Base-by-base conservation (phyloP, 2,888 invertebrate species). In the Idaea straminata region DNA sequence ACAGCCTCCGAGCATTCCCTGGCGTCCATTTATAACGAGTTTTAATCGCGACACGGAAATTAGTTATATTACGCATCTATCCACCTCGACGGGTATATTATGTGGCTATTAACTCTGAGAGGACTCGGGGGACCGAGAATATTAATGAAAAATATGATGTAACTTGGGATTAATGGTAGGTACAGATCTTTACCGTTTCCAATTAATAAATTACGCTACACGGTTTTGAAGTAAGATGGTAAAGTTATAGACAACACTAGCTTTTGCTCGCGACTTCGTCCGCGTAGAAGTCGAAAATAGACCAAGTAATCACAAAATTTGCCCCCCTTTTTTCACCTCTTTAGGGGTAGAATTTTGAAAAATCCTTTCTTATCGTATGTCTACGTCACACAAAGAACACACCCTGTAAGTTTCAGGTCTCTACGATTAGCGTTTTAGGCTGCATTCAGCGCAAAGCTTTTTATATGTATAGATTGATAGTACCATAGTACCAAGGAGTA, bases 21-120 rank as follows among this genome's bases (percentile, higher is more conserved):
- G 64, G 78, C 76, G 77, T 80, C 81, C 81, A 83, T 87, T 88
- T 87, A 83, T 85, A 85, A 87, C 83, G 83, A 84, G 82, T 84
- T 87, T 85, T 86, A 87, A 88, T 86, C 83, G 83, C 77, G 81
- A 83, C 83, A 77, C 81, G 83, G 83, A 86, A 85, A 88, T 88
- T 85, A 85, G 83, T 84, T 85, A 81, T 81, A 84, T 84, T 84
- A 81, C 74, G 76, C 77, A 75, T 82, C 79, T 82, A 83, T 83
- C 79, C 78, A 77, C 72, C 69, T 72, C 76, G 74, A 69, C 74
- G 77, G 74, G 78, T 80, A 74, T 80, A 82, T 83, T 83, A 81
- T 84, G 81, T 80, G 81, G 79, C 76, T 82, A 83, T 83, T 85
- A 84, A 82, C 77, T 81, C 74, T 75, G 77, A 77, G 73, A 74